Evolutionary conservation across 2,113 vertebrate genomes (phyloP).

Genomic region (Picathartes gymnocephalus): DNA sequence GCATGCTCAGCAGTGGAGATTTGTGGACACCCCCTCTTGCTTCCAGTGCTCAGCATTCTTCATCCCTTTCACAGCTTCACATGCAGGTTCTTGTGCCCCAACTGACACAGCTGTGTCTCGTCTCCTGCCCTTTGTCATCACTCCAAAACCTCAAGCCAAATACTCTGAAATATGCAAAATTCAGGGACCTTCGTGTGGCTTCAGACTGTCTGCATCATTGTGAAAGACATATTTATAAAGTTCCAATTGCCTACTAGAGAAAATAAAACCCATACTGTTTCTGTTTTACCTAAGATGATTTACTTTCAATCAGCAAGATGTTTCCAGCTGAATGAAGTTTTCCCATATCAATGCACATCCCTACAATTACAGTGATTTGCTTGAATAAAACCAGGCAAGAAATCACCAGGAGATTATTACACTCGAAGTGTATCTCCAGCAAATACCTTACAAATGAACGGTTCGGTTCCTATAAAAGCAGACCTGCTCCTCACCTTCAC

Average conservation of each 20-base stretch:
- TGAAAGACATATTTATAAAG: background rate
- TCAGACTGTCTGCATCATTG: background rate
- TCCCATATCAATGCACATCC: background rate
- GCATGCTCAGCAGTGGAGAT: background rate
- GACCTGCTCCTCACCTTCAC: background rate
- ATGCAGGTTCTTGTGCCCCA: background rate
- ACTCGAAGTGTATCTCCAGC: rapidly evolving
- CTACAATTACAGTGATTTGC: background rate
- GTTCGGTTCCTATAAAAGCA: background rate
- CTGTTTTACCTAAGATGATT: conserved; percentile 37
- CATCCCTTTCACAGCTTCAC: background rate
- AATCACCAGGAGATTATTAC: background rate
- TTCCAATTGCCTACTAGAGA: background rate
- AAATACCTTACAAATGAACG: background rate
- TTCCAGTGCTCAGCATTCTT: background rate
- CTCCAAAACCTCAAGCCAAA: background rate
- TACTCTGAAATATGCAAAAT: background rate
- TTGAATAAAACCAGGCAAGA: background rate
- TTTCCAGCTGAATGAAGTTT: conserved; percentile 30
- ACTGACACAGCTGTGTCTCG: background rate
- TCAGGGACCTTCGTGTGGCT: background rate
- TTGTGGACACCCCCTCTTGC: background rate
- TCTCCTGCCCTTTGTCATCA: background rate
- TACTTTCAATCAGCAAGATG: conserved; percentile 4
- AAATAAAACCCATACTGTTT: conserved; percentile 11